Base-by-base conservation (phyloP, 2,797 vertebrate genomes). In the Echeneis naucrates region DNA sequence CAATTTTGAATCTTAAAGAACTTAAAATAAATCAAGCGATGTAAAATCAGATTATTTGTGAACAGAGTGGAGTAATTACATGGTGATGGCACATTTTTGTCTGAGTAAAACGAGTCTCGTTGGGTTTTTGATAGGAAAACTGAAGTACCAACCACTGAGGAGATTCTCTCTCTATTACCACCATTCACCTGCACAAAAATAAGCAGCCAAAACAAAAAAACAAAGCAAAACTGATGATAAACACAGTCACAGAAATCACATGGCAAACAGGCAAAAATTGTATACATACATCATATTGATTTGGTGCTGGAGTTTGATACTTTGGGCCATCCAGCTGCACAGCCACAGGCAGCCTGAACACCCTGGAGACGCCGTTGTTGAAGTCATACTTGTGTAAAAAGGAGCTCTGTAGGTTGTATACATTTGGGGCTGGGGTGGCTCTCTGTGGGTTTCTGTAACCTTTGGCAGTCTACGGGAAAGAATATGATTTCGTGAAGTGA, bases 211-310 rank as follows among this genome's bases (percentile, higher is more conserved):
- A 37, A n/a, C n/a, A n/a, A n/a, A n/a, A n/a, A n/a, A n/a, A n/a
- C n/a, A n/a, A n/a, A n/a, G n/a, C n/a, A n/a, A n/a, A 30, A 6
- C 30, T 3, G 30, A 3, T 30, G 30, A 30, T 6, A 30, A 40
- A 11, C 35, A 50, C 11, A 16, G 27, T 6, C 19, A 8, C 12
- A 21, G 23, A 50, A 2, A 0, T 2, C 5, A 21, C n/a, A n/a
- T n/a, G 6, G 10, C 33, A 37, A 38, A 11, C 40, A 38, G 51
- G 17, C 19, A 59, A 9, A 1, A 30, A 57, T 40, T 35, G 60
- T 8, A 75, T 14, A 91, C 93, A 84, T 89, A 95, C 94, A 3
- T 94, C 61, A 59, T 95, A 96, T 10, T 95, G 93, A 87, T 95
- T 95, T 17, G 95, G 95, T 8, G 94, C 95, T n/a, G 96, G 95